A percentile compares a stretch with the other conserved stretches of the same genome.
Conservation (phyloP, 2,113 vertebrate species). For the Gobio gobio region DNA sequence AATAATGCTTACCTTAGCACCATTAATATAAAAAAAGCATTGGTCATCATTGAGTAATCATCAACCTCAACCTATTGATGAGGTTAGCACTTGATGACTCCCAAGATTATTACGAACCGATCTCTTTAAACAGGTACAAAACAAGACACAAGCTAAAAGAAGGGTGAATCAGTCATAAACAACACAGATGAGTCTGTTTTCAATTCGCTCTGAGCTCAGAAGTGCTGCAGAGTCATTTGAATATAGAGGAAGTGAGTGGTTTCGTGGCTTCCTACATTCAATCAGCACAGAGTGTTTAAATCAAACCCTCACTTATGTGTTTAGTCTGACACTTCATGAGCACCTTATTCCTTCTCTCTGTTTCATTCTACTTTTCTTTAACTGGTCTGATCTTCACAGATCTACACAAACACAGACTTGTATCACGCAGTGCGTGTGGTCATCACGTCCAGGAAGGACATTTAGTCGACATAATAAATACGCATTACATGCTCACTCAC, state of each 20-base stretch:
- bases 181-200: background rate
- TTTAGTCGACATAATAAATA: background rate
- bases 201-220: background rate
- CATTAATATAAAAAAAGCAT: background rate
- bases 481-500: background rate
- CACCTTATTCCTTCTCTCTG: background rate
- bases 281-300: constrained; percentile 22
- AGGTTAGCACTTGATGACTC: background rate
- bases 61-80: background rate
- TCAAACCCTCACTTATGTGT: constrained; percentile 13
- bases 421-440: background rate
- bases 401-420: background rate
- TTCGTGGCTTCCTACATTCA: constrained; percentile 18
- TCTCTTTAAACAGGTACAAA: background rate
- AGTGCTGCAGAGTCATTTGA: constrained; percentile 21
- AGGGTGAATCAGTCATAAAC: constrained; percentile 11
- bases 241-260: constrained; percentile 30
- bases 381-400: background rate
- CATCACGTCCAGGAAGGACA: background rate
- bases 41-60: constrained; percentile 5
- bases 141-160: constrained; percentile 23
- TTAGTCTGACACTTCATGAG: constrained; percentile 15
- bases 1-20: no score
- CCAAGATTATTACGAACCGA: background rate
- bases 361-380: background rate